phyloP scores from a whole-genome alignment of 64 coral and sea anemone genomes.

The Montipora efflorescens region DNA sequence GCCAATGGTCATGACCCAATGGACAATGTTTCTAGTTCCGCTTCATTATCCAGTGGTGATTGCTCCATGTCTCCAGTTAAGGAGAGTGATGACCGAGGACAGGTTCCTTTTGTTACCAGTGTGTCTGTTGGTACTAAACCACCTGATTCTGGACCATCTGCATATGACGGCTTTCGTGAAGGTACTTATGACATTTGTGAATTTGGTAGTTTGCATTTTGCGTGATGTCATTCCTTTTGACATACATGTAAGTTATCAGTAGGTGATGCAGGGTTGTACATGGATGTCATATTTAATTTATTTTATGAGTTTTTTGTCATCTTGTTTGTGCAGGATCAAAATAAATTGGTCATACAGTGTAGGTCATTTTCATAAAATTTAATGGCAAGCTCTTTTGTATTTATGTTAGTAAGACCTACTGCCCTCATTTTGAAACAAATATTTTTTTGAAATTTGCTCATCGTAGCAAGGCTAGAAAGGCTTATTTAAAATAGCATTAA shows the following conservation, averaged over 20 bases:
- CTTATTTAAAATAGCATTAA: no score
- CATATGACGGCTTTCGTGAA: constrained; percentile 38
- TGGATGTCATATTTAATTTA: no score
- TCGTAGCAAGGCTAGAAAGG: no score
- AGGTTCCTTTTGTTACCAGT: constrained; percentile 9
- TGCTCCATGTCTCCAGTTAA: background rate
- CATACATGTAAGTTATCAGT: background rate
- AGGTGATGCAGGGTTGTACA: background rate
- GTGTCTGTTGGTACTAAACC: constrained; percentile 33
- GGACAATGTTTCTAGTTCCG: constrained; percentile 11
- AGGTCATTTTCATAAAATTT: no score
- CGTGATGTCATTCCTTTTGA: background rate
- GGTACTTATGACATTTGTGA: background rate
- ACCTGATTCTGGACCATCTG: constrained; percentile 3
- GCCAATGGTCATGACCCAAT: background rate
- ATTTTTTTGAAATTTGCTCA: no score
- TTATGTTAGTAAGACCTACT: no score
- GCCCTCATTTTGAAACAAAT: no score
- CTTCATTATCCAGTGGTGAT: constrained; percentile 12
- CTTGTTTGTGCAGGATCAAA: no score
- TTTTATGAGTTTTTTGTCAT: no score
- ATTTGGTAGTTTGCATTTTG: background rate
- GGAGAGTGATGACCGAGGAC: background rate
- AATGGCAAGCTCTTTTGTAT: no score
- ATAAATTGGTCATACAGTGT: no score